Conservation (phyloP, 1,140 invertebrate genomes). For the Leptestheria dahalacensis region DNA sequence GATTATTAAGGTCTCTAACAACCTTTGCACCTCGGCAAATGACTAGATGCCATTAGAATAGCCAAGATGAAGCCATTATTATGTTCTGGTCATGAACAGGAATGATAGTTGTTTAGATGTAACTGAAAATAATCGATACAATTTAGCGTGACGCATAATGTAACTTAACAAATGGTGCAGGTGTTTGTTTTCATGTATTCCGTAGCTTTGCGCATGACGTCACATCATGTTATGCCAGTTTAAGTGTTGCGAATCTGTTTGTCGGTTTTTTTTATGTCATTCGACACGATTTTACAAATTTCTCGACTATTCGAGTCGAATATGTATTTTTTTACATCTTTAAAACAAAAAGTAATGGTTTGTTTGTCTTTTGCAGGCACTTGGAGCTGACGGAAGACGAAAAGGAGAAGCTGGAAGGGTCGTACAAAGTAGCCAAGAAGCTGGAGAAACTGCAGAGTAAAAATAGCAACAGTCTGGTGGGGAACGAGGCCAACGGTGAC, state of each 20-base stretch:
- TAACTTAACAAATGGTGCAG: too few relatives aligned
- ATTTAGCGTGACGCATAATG: too few relatives aligned
- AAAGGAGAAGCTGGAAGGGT: conserved; percentile 78
- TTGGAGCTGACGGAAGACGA: conserved; percentile 84
- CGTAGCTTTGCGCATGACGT: too few relatives aligned
- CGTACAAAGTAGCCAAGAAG: conserved; percentile 82
- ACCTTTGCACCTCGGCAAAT: too few relatives aligned
- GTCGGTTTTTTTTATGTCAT: too few relatives aligned
- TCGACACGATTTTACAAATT: conserved; percentile 3
- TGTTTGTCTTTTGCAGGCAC: conserved; percentile 39
- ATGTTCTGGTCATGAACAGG: conserved; percentile 17
- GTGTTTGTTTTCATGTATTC: too few relatives aligned
- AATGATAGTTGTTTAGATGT: background rate
- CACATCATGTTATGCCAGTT: too few relatives aligned
- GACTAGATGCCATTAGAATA: too few relatives aligned
- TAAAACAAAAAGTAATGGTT: background rate
- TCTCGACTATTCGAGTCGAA: too few relatives aligned
- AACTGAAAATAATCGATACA: background rate
- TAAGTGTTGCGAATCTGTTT: too few relatives aligned
- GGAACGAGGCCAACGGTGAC: conserved; percentile 2
- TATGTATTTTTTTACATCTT: background rate
- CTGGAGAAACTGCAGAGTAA: conserved; percentile 67
- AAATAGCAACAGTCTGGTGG: conserved; percentile 9
- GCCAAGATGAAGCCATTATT: too few relatives aligned
- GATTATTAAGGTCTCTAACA: conserved; percentile 66